Percentiles rank a stretch among this genome's conserved stretches.
These are phyloP conservation scores for Odontamblyopus rebecca DNA, from an alignment of 2,797 vertebrate genomes.

Conservation along the genomic window DNA sequence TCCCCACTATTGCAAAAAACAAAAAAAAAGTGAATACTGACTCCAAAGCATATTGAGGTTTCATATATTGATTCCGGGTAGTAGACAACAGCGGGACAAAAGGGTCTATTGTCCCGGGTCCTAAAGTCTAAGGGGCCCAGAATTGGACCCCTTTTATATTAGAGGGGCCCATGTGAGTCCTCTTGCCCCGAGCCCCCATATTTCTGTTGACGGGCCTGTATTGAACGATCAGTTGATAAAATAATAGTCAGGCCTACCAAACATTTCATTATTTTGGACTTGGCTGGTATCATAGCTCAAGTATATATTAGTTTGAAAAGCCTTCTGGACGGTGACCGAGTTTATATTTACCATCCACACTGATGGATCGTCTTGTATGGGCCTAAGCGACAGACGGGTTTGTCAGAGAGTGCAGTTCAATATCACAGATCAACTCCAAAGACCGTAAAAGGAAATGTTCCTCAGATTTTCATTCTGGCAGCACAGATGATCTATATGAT, in stretches of 20 bases:
- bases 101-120: too few relatives aligned
- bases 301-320: not conserved
- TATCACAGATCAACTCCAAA: not conserved
- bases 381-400: not conserved
- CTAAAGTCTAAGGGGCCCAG: too few relatives aligned
- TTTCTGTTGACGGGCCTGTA: too few relatives aligned
- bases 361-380: not conserved
- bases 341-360: not conserved
- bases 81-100: too few relatives aligned
- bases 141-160: too few relatives aligned
- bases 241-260: not conserved
- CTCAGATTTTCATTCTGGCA: conserved; percentile 1
- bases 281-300: not conserved
- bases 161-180: too few relatives aligned
- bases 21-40: too few relatives aligned
- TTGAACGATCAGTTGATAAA: too few relatives aligned
- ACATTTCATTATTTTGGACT: not conserved
- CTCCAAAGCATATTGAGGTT: too few relatives aligned
- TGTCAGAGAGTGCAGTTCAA: not conserved
- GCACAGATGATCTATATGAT: conserved; percentile 7
- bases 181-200: too few relatives aligned
- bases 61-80: too few relatives aligned
- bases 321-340: not conserved
- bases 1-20: too few relatives aligned
- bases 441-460: not conserved